These are phyloP conservation scores for Sitobion miscanthi DNA, from an alignment of 1,140 invertebrate species.

Conservation along the genomic window DNA sequence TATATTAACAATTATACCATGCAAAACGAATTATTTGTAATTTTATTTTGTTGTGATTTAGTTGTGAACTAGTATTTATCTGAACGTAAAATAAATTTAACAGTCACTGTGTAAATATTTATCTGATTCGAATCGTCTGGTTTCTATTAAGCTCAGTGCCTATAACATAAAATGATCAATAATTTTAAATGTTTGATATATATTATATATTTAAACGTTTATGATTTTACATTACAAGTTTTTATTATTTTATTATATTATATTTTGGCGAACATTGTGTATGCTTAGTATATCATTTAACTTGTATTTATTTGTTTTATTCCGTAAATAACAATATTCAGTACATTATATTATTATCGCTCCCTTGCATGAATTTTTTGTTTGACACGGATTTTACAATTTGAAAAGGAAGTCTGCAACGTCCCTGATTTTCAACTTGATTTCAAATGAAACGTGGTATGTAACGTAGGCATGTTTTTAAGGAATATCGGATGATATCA, in stretches of 20 bases:
- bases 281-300: not conserved
- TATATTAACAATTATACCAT: not conserved
- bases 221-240: not conserved
- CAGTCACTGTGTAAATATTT: not conserved
- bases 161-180: not conserved
- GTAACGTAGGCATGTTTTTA: too few relatives aligned
- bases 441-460: too few relatives aligned
- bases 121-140: not conserved
- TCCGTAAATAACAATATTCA: too few relatives aligned
- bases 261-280: not conserved
- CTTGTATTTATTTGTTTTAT: not conserved
- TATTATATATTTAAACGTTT: not conserved
- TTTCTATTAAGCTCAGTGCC: not conserved
- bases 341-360: too few relatives aligned
- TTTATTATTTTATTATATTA: not conserved
- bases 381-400: too few relatives aligned
- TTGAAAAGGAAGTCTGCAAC: too few relatives aligned
- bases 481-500: too few relatives aligned
- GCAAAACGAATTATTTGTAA: not conserved
- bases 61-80: not conserved
- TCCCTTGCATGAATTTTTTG: too few relatives aligned
- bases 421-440: too few relatives aligned
- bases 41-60: slow-evolving; percentile 9
- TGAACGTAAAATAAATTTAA: not conserved
- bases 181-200: not conserved